Conservation (phyloP, 2,797 vertebrate genomes). For the Carduelis carduelis region DNA sequence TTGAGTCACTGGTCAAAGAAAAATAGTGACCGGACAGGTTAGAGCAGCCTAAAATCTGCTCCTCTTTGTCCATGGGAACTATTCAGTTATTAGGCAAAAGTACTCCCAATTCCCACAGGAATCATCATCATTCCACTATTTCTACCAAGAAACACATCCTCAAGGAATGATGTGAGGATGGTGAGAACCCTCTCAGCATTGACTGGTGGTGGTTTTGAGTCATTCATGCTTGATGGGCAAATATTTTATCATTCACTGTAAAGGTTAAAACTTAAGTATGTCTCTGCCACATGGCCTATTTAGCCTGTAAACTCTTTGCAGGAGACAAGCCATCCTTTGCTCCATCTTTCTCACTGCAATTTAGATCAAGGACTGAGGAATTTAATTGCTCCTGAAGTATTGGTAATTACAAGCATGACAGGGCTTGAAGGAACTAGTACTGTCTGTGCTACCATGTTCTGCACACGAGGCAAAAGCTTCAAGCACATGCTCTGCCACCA, state of each 20-base stretch:
- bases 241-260: neutral
- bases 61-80: neutral
- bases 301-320: neutral
- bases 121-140: neutral
- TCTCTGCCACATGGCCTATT: neutral
- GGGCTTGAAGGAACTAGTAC: slow-evolving; percentile 32
- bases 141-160: neutral
- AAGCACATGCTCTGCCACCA: slow-evolving; percentile 14
- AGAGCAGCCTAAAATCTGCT: neutral
- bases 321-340: slow-evolving; percentile 11
- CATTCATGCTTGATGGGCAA: neutral
- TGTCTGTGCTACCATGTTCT: slow-evolving; percentile 6
- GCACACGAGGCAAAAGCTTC: slow-evolving; percentile 20
- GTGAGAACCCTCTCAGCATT: neutral
- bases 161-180: neutral
- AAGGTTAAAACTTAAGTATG: neutral
- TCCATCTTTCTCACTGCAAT: slow-evolving; percentile 57
- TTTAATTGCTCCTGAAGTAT: slow-evolving; percentile 52
- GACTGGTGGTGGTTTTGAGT: neutral
- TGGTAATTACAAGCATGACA: slow-evolving; percentile 55
- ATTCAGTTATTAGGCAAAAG: neutral
- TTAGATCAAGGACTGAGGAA: slow-evolving; percentile 42
- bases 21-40: neutral
- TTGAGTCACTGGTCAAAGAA: neutral
- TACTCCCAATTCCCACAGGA: neutral